Base-by-base conservation (phyloP, 2,888 invertebrate genomes). In the Stenurella melanura region DNA sequence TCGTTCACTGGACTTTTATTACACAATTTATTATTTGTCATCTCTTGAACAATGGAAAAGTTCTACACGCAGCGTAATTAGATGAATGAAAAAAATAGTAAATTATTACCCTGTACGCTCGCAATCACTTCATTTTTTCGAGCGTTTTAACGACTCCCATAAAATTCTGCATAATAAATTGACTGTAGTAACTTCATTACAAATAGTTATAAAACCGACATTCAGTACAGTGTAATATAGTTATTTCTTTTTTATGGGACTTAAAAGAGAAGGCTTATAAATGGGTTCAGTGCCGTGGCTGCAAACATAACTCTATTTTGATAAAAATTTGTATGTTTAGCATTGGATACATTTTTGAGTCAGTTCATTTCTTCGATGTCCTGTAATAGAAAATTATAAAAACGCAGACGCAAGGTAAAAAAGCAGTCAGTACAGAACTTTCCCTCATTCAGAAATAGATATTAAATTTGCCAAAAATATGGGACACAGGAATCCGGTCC, bases 161-260 rank as follows among this genome's bases (percentile, higher is more conserved):
- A 34, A 63, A 26, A 63, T 63, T 63, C 17, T 63, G 61, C 61
- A 63, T 63, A 63, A 34, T 63, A 63, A 63, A 63, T 63, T 63
- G 21, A 34, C 61, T 17, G 30, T 26, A n/a, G 26, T 26, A 26
- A 63, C 61, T 63, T 63, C 34, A 63, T 63, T 63, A 26, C 26
- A 63, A 34, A 63, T 63, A 63, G 21, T 26, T 63, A 38, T 38
- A 63, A 38, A 38, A 63, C 63, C 34, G 63, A 63, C 26, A 63
- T 63, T 18, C 63, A 63, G 63, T 34, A 17, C 63, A 34, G 63
- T 34, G 18, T 63, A 63, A 63, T 63, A 21, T n/a, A 63, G 63
- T 63, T 18, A 63, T 63, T 63, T 38, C n/a, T 38, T 63, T 63
- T 63, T 63, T 63, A 63, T 63, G 63, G 63, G 38, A n/a, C 34